Evolutionary conservation across 2,888 invertebrate genomes (phyloP), one percentile per base, ranked within the genome.

Genomic region (Drosophila histrio): DNA sequence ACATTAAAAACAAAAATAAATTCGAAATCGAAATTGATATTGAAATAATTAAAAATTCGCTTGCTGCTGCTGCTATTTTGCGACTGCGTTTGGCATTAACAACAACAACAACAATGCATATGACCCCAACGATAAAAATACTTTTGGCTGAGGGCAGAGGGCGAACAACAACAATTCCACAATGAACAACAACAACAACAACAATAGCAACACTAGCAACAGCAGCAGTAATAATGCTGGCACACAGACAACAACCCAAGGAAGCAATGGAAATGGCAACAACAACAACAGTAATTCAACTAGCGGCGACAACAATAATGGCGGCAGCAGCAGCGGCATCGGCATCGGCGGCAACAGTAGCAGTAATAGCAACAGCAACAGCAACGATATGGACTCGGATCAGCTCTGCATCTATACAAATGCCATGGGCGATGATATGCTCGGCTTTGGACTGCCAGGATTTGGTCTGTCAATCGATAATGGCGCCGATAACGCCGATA

Each of bases 61-160:
- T 73, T 68, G 75, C 62, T 72, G 69, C 63, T 72, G 79, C 71
- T 78, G 79, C 53, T 64, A 58, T 74, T 68, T 63, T 58, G 58
- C 58, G 58, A 39, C 26, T 76, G 69, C 63, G 56, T 68, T 62
- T 64, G 59, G 64, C 43, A 47, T 54, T 50, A 50, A 50, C 17
- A 32, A 15, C 34, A 32, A 34, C 47, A 15, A 49, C 34, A 32
- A 32, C 46, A 43, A 60, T 53, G 6, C 15, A 43, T 15, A 49
- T 61, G 34, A 61, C 41, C 39, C 36, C 22, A 38, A 44, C 30
- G 36, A 50, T 4, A 26, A 46, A 46, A 62, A 36, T 26, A 32
- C 56, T 43, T 34, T 46, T 47, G 62, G 56, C 44, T 39, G 52
- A 44, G 28, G 44, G 46, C 72, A 81, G 81, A 76, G 63, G 65